phyloP scores from a whole-genome alignment of 2,113 vertebrate genomes.

The Lycocorax pyrrhopterus region DNA sequence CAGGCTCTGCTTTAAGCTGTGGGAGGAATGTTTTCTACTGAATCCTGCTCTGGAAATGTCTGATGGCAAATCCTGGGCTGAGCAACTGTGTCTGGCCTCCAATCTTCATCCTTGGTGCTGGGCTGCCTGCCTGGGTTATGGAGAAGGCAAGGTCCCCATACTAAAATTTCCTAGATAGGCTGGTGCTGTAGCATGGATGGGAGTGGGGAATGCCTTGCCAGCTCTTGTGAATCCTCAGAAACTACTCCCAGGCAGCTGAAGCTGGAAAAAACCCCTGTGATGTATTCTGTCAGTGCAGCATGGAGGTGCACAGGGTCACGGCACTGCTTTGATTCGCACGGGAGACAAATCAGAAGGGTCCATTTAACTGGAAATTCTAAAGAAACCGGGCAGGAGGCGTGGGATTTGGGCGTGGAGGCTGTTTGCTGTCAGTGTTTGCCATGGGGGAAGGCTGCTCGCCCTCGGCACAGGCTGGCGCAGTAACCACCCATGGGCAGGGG shows the following conservation, averaged over 20 bases:
- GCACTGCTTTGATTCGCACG: accelerated
- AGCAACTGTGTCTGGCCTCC: not conserved
- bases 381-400: not conserved
- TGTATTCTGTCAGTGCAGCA: accelerated
- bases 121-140: accelerated
- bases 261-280: not conserved
- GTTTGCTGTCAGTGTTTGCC: not conserved
- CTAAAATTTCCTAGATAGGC: accelerated
- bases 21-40: not conserved
- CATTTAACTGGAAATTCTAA: not conserved
- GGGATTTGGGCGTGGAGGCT: not conserved
- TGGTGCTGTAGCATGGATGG: not conserved
- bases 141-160: not conserved
- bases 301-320: not conserved
- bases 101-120: not conserved
- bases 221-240: not conserved
- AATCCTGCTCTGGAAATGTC: not conserved
- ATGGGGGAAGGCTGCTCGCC: not conserved
- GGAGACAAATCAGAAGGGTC: not conserved
- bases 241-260: not conserved
- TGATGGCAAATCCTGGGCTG: not conserved
- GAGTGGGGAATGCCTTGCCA: not conserved
- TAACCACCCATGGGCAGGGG: not conserved
- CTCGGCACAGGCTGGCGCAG: accelerated
- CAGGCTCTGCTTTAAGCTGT: not conserved